Base-by-base conservation (phyloP, 2,113 vertebrate species). In the Noturus placidus region DNA sequence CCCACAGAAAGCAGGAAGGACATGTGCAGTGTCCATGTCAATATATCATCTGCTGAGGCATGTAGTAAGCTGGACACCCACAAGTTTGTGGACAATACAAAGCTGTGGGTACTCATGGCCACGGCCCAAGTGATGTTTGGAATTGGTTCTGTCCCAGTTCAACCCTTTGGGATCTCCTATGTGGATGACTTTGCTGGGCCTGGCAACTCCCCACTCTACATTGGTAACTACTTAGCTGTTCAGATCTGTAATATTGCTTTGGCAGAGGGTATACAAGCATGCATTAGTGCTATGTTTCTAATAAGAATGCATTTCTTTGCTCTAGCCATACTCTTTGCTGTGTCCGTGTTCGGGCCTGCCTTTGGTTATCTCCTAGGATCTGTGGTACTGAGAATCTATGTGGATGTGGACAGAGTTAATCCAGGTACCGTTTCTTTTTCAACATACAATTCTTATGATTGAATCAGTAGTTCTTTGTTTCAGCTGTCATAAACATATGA, bases 121-220 rank as follows among this genome's bases (percentile, higher is more conserved):
- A 91, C 93, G 0, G 98, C 97, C 35, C 98, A 99, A 93, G 93
- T 99, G 89, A 93, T 99, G 88, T 99, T 97, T 0, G 98, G 98
- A 0, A 93, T 99, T 0, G 98, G 98, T 38, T 97, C 98, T 0
- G 98, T 99, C 82, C 98, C 98, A 88, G 98, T 99, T 87, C 98
- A 99, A 88, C 98, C 98, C 0, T 99, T 97, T 22, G 98, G 98
- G 0, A 99, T 99, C 57, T 99, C 98, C 79, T 99, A 98, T 0
- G 96, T 99, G 9, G 98, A 99, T 0, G 97, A 99, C 92, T 99
- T 97, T 13, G 96, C 98, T 1, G 95, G 96, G 0, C 93, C 95
- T 54, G 96, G 93, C 82, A 99, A 98, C 89, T 99, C 98, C 0
- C 94, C 98, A 0, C 94, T 99, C 0, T 99, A 99, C 1, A 96